Base-by-base conservation (phyloP, 2,888 invertebrate genomes). In the Chymomyza caudatula region DNA sequence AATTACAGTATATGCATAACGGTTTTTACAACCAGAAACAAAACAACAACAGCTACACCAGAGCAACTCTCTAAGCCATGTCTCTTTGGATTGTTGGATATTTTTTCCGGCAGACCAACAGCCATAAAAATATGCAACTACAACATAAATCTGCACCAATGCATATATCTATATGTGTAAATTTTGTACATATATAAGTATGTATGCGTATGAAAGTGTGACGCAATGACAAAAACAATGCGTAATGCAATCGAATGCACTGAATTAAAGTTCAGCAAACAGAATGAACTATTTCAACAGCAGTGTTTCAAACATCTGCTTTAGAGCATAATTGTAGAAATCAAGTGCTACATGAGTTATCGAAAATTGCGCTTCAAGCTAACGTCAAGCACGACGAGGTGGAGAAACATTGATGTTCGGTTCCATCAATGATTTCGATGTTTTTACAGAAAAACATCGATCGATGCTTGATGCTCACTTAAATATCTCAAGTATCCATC, bases 1-100 rank as follows among this genome's bases (percentile, higher is more conserved):
- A 80, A 83, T 77, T 85, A 75, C 86, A 69, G 69, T 75, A 2
- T 11, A 72, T 80, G 80, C 86, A 80, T 84, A 80, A 80, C 86
- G 67, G 86, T 69, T 63, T 63, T 69, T 70, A 77, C 68, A 78
- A 78, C 67, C 29, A 61, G 20, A 20, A 42, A 58, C 29, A 63
- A 20, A 62, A 56, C 3, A 5, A 5, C 8, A 11, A 17, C 47
- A 47, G 11, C 43, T 43, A 15, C 43, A 43, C 4, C 43, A n/a
- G 13, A 49, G 4, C 52, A 52, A 13, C n/a, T 25, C 23, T 64
- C 42, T 63, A 65, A 66, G 68, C 67, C 63, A 65, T 65, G 73
- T 61, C 65, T 69, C 64, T 69, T 70, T 66, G 47, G 5, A 42
- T 72, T 52, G 47, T 37, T 11, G 29, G 59, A 57, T 65, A 43